Percentiles rank a stretch among this genome's conserved stretches.
These are phyloP conservation scores for Drosophila limbata DNA, from an alignment of 2,888 invertebrate genomes.

Conservation along the genomic window DNA sequence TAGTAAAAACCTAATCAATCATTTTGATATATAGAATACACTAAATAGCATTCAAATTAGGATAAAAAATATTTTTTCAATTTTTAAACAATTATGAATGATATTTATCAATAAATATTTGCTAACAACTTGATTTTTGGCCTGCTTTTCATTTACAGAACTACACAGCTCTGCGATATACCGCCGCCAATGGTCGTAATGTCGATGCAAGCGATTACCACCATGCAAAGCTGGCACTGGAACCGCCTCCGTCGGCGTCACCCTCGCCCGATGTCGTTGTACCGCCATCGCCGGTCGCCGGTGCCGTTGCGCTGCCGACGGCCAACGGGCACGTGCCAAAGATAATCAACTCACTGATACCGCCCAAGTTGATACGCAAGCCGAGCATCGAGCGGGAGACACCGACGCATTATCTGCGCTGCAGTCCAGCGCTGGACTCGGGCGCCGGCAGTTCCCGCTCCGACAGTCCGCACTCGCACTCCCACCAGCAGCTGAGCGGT, in stretches of 20 bases:
- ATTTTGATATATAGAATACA: too few relatives aligned
- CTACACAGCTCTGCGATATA: constrained; percentile 82
- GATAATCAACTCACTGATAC: constrained; percentile 86
- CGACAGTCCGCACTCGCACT: constrained; percentile 93
- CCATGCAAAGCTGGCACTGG: constrained; percentile 83
- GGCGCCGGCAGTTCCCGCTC: constrained; percentile 95
- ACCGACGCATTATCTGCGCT: constrained; percentile 89
- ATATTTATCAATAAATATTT: neutral
- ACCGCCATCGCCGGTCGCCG: constrained; percentile 64
- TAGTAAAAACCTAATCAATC: too few relatives aligned
- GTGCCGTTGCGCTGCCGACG: constrained; percentile 65
- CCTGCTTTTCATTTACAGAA: constrained; percentile 69
- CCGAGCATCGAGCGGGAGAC: constrained; percentile 95
- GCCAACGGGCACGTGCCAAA: constrained; percentile 85
- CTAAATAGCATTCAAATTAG: too few relatives aligned
- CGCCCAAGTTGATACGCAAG: constrained; percentile 92
- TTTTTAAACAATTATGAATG: too few relatives aligned
- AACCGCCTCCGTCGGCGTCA: constrained; percentile 81
- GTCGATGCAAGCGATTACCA: constrained; percentile 83
- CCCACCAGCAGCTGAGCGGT: constrained; percentile 89
- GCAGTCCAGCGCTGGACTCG: constrained; percentile 94
- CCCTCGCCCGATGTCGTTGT: constrained; percentile 79
- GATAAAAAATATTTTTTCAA: too few relatives aligned
- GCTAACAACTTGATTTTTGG: neutral
- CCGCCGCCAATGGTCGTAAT: constrained; percentile 82